These are phyloP conservation scores for Lycorma delicatula DNA, from an alignment of 1,140 invertebrate genomes.

Conservation along the genomic window DNA sequence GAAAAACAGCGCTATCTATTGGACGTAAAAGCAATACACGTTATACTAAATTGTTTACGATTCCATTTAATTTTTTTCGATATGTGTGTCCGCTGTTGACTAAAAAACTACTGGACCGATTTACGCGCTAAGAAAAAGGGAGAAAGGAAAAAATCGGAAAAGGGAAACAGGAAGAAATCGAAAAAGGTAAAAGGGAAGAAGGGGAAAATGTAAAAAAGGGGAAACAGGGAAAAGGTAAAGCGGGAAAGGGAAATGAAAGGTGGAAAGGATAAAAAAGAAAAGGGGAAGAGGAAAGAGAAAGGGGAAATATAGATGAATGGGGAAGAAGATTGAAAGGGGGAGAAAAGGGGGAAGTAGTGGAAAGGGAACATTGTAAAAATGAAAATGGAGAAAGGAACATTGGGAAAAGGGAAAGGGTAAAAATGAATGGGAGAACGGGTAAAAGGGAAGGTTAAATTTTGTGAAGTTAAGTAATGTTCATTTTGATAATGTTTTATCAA, in stretches of 20 bases:
- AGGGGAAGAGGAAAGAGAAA: background rate
- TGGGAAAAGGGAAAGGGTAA: background rate
- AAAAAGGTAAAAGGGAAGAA: background rate
- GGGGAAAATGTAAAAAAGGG: background rate
- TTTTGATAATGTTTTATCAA: no score
- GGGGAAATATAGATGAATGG: background rate
- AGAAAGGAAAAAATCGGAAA: background rate
- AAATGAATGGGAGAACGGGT: background rate
- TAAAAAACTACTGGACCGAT: no score
- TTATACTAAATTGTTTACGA: no score
- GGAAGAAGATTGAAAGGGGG: background rate
- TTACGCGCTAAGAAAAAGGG: no score
- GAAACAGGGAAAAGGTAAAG: background rate
- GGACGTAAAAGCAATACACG: no score
- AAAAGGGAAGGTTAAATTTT: background rate
- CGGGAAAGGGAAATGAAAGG: background rate
- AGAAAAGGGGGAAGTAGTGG: background rate
- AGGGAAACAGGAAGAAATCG: background rate
- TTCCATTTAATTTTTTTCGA: no score
- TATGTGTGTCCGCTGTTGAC: no score
- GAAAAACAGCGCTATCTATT: no score
- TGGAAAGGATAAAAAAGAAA: background rate
- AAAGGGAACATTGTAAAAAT: background rate
- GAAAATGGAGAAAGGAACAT: background rate
- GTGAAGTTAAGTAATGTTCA: no score